Base-by-base conservation (phyloP, 2,888 invertebrate genomes). In the Chironomus tentans region DNA sequence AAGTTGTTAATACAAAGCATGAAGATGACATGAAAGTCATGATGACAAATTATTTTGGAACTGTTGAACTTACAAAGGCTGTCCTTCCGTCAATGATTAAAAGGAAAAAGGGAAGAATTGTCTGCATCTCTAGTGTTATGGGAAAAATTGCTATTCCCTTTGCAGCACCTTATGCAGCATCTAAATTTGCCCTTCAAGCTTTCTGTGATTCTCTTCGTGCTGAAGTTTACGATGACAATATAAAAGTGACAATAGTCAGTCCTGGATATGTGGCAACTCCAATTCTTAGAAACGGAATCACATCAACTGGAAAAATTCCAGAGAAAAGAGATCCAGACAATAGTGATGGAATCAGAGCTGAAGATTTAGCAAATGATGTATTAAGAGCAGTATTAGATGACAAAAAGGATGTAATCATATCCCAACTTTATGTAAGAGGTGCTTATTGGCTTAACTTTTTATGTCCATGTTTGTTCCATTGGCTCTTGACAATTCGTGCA, bases 111-210 rank as follows among this genome's bases (percentile, higher is more conserved):
- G 97, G 97, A 0, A 92, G 92, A 80, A 89, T 98, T 79, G 91
- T 97, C 56, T 93, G 91, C 80, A 87, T 98, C 24, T 95, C 96
- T 83, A 97, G 97, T 79, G 88, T 98, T 0, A 98, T 98, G 85
- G 97, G 97, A 15, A 90, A 92, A 81, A 89, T 98, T 78, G 92
- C 95, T 2, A 87, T 98, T 80, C 98, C 98, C 2, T 90, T 91
- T 78, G 89, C 95, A 77, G 92, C 94, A 50, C 91, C 94, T 0
- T 95, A 98, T 86, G 89, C 92, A 74, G 96, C 97, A 18, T 94
- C 97, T 0, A 98, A 98, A 83, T 97, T 97, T 87, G 97, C 97
- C 0, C 80, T 96, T 76, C 95, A 98, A 86, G 97, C 97, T n/a
- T 97, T 97, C 85, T 92, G 92, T 78, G 98, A 99, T 84, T 89